A percentile compares a stretch with the other conserved stretches of the same genome.
Evolutionary conservation across 2,797 vertebrate genomes (phyloP).

Genomic region (Paedocypris micromegethes): DNA sequence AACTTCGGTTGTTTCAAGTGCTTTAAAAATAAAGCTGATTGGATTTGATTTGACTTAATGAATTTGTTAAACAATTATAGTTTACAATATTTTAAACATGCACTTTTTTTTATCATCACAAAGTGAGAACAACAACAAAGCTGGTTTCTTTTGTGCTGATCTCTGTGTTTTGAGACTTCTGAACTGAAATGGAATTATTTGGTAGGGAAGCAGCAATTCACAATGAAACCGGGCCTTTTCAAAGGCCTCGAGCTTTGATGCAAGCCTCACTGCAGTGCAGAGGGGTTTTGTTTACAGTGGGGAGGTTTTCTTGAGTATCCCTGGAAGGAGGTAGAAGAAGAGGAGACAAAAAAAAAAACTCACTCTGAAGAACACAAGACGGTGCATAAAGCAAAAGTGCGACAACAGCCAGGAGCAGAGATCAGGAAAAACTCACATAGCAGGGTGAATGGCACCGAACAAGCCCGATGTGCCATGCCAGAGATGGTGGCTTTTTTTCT

Average conservation of each 20-base stretch:
- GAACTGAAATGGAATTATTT: background rate
- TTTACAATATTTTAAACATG: too few species aligned
- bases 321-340: slow-evolving; percentile 29
- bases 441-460: slow-evolving; percentile 27
- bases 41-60: too few species aligned
- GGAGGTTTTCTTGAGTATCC: slow-evolving; percentile 20
- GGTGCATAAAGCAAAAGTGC: slow-evolving; percentile 33
- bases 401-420: slow-evolving; percentile 41
- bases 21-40: too few species aligned
- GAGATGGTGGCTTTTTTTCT: slow-evolving; percentile 19
- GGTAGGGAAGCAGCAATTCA: background rate
- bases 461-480: slow-evolving; percentile 32
- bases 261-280: slow-evolving; percentile 11
- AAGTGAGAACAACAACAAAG: background rate
- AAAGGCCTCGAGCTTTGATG: slow-evolving; percentile 17
- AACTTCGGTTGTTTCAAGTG: too few species aligned
- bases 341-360: slow-evolving; percentile 28
- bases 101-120: background rate
- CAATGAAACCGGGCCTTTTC: slow-evolving; percentile 4
- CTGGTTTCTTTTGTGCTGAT: too few species aligned
- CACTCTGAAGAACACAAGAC: slow-evolving; percentile 37
- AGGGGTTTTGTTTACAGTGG: slow-evolving; percentile 34
- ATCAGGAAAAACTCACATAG: slow-evolving; percentile 35
- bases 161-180: background rate
- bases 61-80: too few species aligned